Evolutionary conservation across 2,888 invertebrate species (phyloP), one percentile per base, ranked within the genome.

Genomic region (Cheilosia vulpina): DNA sequence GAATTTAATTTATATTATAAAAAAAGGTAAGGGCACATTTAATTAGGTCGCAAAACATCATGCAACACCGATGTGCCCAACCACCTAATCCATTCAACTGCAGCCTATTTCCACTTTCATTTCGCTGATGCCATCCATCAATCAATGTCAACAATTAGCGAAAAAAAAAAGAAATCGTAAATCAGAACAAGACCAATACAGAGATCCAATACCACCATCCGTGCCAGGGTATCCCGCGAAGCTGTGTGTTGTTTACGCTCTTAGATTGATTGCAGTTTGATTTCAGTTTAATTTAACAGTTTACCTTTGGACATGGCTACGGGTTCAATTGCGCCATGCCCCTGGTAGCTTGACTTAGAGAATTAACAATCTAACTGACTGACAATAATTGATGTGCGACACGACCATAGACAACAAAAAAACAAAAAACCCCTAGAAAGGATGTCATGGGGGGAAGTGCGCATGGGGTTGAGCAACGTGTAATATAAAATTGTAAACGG

Each of bases 301-400:
- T 84, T 84, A 84, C 84, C 58, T 71, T 75, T 65, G 75, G 73
- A 60, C 79, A 55, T 17, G 73, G 76, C 76, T 53, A 62, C 45
- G 43, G 52, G 81, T 62, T 65, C 84, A 65, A 75, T 69, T 52
- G 58, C 27, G 47, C 65, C 43, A 71, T 71, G 75, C 69, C 75
- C 38, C 65, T 55, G 71, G 31, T 80, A 55, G 69, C 75, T 79
- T 80, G 84, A 80, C 80, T 80, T 71, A 79, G 84, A 79, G 84
- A 84, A 80, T 75, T 80, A 75, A 71, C 80, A 69, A 75, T 84
- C 84, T 75, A 65, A 75, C 80, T 80, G 80, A 84, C 80, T 84
- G 80, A 80, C 79, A 80, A 75, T 80, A 80, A 84, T 84, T 84
- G 84, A 84, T 84, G 84, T 69, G 24, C 53, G 43, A 43, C 73